Evolutionary conservation across 2,888 invertebrate genomes (phyloP), one percentile per base, ranked within the genome.

Genomic region (Meiosimyza platycephala): DNA sequence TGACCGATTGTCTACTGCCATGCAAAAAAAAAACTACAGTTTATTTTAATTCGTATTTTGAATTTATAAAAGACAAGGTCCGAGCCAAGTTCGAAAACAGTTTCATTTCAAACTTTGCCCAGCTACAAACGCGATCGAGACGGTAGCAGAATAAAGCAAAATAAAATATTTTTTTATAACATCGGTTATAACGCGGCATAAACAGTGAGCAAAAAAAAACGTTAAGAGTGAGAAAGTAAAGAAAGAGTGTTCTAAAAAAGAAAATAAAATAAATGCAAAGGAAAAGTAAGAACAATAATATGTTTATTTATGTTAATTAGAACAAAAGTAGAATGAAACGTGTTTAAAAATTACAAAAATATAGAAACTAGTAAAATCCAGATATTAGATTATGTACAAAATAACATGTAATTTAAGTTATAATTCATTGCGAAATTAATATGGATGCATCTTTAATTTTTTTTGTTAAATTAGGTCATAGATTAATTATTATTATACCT

Each of bases 41-140:
- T 40, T 40, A 40, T 40, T 40, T 6, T 40, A 9, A 40, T 40
- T 40, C 40, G 40, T 76, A 75, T 75, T 78, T 77, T 77, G 77
- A 77, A 79, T 79, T 81, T 79, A 82, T 81, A 82, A 82, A 82
- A 82, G 80, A 80, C 82, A 82, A 82, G 79, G 80, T 81, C 76
- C 76, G 79, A 80, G 76, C 79, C 79, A 77, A 79, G 80, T 79
- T 80, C 80, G 78, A 79, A 79, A 80, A 80, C 82, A 82, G 82
- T 82, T 79, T 79, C 78, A 77, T 78, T 78, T 76, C 72, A 78
- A 82, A 78, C 82, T 79, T 76, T 73, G 80, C 47, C 77, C 79
- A 73, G 82, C 72, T 73, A 79, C 79, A 74, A 71, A 55, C 76
- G 51, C 3, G 28, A 72, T 63, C 40, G 40, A 47, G 16, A 54